Base-by-base conservation (phyloP, 2,888 invertebrate genomes). In the Pristionchus maxplancki region DNA sequence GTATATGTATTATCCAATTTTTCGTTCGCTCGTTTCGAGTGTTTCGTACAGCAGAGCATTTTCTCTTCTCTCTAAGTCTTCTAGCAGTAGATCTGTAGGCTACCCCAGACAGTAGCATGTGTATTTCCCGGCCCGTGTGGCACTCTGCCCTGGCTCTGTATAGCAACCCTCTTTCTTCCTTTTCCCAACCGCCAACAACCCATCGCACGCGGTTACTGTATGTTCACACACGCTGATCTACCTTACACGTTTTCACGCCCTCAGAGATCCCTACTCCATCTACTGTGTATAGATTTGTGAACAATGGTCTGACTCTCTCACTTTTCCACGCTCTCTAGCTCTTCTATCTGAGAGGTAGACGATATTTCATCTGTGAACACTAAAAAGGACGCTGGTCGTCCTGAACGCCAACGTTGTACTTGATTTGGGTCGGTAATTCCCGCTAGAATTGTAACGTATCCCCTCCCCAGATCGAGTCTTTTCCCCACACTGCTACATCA, bases 1-100 rank as follows among this genome's bases (percentile, higher is more conserved):
- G 44, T 44, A 83, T 83, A 53, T 53, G 50, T 83, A 83, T 83
- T 83, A 53, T 83, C 48, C n/a, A 78, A 78, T 78, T 78, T 74
- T 74, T 24, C 34, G 40, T 31, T n/a, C 71, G 71, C 71, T 74
- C 78, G 71, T 37, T 20, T 83, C 34, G 31, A 83, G 82, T 53
- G 81, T 81, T 17, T n/a, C 20, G 50, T 31, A 17, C 15, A 34
- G 37, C 34, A 81, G 48, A 83, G 53, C 53, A 83, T 83, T 53
- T 83, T 83, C 24, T n/a, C n/a, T n/a, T n/a, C n/a, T n/a, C 31
- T 67, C 67, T 4, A n/a, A n/a, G n/a, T 74, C 34, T 74, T 34
- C 31, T 53, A 53, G 53, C 53, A 78, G 82, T 83, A 83, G 50
- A 83, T 83, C 53, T 83, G 53, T 83, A 53, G 53, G 34, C 53